These are phyloP conservation scores for Ethmia dodecea DNA, from an alignment of 2,888 invertebrate species.

Conservation along the genomic window DNA sequence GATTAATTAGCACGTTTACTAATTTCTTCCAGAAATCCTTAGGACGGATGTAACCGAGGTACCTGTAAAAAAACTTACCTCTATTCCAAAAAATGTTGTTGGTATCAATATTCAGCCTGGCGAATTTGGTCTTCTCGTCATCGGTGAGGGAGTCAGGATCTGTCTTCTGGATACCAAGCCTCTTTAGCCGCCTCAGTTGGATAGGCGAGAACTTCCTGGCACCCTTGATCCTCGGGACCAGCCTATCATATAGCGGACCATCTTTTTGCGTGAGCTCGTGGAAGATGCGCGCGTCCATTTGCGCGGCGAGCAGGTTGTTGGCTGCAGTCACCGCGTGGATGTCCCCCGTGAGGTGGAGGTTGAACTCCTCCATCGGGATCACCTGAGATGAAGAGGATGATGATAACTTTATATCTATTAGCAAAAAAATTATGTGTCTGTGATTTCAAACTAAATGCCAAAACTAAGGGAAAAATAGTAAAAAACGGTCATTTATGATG, in stretches of 20 bases:
- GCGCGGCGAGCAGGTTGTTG: constrained; percentile 98
- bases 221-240: constrained; percentile 92
- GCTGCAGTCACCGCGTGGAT: constrained; percentile 99
- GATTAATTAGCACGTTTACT: too few relatives aligned
- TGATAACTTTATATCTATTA: too few relatives aligned
- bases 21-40: too few relatives aligned
- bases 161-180: constrained; percentile 89
- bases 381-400: too few relatives aligned
- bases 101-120: constrained; percentile 93
- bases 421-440: too few relatives aligned
- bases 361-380: constrained; percentile 99
- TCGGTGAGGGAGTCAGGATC: constrained; percentile 88
- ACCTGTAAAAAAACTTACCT: too few relatives aligned
- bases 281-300: constrained; percentile 97
- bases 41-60: too few relatives aligned
- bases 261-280: constrained; percentile 97
- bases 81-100: constrained; percentile 95
- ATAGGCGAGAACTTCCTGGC: constrained; percentile 91
- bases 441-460: too few relatives aligned
- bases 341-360: constrained; percentile 97
- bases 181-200: constrained; percentile 85
- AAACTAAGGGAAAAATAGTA: too few relatives aligned
- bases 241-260: constrained; percentile 88
- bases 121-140: constrained; percentile 89
- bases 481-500: too few relatives aligned